phyloP scores from a whole-genome alignment of 2,888 invertebrate species.

The Bombyx huttoni region DNA sequence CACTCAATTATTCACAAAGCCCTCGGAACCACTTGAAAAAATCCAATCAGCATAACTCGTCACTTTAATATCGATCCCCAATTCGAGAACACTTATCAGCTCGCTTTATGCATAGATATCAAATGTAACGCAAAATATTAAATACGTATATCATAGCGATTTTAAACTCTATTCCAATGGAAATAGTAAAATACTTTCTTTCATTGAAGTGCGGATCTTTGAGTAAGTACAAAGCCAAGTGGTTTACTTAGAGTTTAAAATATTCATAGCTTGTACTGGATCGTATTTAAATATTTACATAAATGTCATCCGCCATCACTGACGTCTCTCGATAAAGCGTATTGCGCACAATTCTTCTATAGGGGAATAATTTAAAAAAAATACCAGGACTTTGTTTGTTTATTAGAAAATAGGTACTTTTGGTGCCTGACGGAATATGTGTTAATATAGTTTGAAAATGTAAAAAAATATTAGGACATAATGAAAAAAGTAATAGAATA shows the following conservation, averaged over 20 bases:
- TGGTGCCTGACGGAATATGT: too few species aligned
- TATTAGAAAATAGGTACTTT: not conserved
- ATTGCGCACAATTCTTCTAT: conserved; percentile 53
- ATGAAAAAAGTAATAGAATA: too few species aligned
- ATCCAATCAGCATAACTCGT: conserved; percentile 72
- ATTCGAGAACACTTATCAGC: conserved; percentile 65
- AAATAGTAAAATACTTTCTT: conserved; percentile 37
- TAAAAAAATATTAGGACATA: too few species aligned
- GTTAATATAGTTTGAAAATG: too few species aligned
- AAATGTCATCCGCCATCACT: conserved; percentile 69
- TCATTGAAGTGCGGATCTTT: conserved; percentile 42
- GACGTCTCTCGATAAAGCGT: conserved; percentile 69
- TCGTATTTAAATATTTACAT: conserved; percentile 75
- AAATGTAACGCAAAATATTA: conserved; percentile 32
- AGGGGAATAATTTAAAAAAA: conserved; percentile 12
- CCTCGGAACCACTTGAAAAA: conserved; percentile 62
- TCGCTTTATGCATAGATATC: conserved; percentile 64
- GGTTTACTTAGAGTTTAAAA: conserved; percentile 72
- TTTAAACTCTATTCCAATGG: conserved; percentile 35
- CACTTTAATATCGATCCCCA: conserved; percentile 67
- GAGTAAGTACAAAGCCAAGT: conserved; percentile 51
- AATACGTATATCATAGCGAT: conserved; percentile 21
- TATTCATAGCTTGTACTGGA: conserved; percentile 74
- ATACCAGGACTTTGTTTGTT: not conserved
- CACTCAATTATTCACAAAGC: conserved; percentile 65